Percentiles rank a stretch among this genome's conserved stretches.
Conservation (phyloP, 1,140 invertebrate species). For the Plodia interpunctella region DNA sequence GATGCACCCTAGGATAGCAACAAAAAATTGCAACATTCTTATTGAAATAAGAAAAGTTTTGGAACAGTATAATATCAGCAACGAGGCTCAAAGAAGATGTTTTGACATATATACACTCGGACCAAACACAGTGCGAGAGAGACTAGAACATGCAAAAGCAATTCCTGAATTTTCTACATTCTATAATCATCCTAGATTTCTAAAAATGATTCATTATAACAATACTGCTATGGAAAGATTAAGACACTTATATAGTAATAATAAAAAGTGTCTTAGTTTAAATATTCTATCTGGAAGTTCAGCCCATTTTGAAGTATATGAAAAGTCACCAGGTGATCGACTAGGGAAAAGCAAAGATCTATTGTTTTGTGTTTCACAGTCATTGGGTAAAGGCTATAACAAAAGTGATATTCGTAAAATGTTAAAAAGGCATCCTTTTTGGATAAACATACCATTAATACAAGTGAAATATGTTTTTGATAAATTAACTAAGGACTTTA, state of each 20-base stretch:
- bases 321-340: conserved; percentile 52
- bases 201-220: conserved; percentile 73
- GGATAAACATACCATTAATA: conserved; percentile 71
- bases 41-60: conserved; percentile 68
- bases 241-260: conserved; percentile 60
- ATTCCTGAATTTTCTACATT: conserved; percentile 73
- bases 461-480: conserved; percentile 70
- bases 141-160: conserved; percentile 64
- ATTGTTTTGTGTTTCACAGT: conserved; percentile 52
- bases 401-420: conserved; percentile 48
- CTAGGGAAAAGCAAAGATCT: conserved; percentile 64
- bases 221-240: conserved; percentile 67
- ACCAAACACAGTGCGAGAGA: conserved; percentile 58
- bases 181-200: conserved; percentile 70
- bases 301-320: conserved; percentile 55
- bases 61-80: conserved; percentile 63
- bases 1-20: conserved; percentile 69
- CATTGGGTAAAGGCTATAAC: conserved; percentile 43
- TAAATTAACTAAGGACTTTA: conserved; percentile 69
- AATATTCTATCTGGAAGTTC: conserved; percentile 62
- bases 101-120: conserved; percentile 69
- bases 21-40: conserved; percentile 53
- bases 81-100: conserved; percentile 56
- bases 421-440: conserved; percentile 76
- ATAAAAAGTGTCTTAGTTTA: conserved; percentile 70